Base-by-base conservation (phyloP, 2,888 invertebrate genomes). In the Drosophila pegasa region DNA sequence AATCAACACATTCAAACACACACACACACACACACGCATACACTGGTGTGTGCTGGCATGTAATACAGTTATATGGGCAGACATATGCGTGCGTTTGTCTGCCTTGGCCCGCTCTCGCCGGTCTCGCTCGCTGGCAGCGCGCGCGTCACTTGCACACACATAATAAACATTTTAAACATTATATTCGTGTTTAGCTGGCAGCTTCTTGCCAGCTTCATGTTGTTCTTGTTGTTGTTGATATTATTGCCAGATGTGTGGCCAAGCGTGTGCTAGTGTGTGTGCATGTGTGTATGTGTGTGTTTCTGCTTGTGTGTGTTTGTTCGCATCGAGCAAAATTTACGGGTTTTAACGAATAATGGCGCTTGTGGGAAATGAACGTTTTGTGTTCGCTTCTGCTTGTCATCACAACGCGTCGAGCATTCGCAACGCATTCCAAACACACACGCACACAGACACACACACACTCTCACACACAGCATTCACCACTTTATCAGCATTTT, bases 301-400 rank as follows among this genome's bases (percentile, higher is more conserved):
- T 45, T 40, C n/a, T 57, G 18, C 37, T 38, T 47, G 35, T 22
- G 35, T 22, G 45, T 54, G 20, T 75, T 47, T 52, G 65, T 85
- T 81, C 68, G 88, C 65, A 87, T 86, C 80, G 56, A 66, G 63
- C 61, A 70, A 88, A 88, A 84, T 84, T 84, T 88, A 87, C 87
- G 87, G 87, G 84, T 66, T 88, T 88, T 84, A 84, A 86, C 85
- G 82, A 87, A 85, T 88, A 85, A 85, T 85, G 88, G 79, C 70
- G 82, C 85, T 88, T 88, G 82, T 88, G 85, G 85, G 85, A 85
- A 85, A 88, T 88, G 87, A 85, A 88, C 88, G 85, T 85, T 85
- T 85, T 85, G 87, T 85, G 85, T 85, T 88, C 84, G 81, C 87
- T 87, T 85, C 74, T 76, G 88, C 88, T 78, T 85, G 88, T 87